Conservation (phyloP, 2,888 invertebrate genomes). For the Yponomeuta sedellus region DNA sequence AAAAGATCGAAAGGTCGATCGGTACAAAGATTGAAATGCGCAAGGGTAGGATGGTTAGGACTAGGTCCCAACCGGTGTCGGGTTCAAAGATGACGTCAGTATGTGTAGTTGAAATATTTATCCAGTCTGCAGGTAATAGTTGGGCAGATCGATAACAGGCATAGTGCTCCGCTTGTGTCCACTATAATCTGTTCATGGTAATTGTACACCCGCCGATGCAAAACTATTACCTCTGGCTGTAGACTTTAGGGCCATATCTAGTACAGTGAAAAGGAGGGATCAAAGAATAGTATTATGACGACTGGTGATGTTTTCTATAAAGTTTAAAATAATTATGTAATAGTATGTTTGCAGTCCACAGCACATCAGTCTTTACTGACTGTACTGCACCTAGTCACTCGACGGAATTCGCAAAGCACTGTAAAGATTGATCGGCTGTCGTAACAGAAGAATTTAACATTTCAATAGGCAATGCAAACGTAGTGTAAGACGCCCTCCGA, state of each 20-base stretch:
- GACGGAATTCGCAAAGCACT: too few relatives aligned
- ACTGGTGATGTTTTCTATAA: neutral
- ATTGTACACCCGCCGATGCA: too few relatives aligned
- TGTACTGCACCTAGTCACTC: too few relatives aligned
- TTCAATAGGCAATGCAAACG: too few relatives aligned
- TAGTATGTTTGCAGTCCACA: too few relatives aligned
- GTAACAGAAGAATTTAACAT: too few relatives aligned
- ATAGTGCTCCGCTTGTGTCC: too few relatives aligned
- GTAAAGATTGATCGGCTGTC: too few relatives aligned
- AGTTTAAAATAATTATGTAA: too few relatives aligned
- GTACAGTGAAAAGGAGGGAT: neutral
- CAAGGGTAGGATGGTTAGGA: constrained; percentile 34
- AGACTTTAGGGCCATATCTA: neutral
- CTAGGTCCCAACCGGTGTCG: constrained; percentile 33
- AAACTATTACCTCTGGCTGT: neutral
- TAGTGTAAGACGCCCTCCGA: too few relatives aligned
- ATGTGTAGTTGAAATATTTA: constrained; percentile 7
- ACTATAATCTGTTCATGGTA: too few relatives aligned
- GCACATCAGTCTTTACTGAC: too few relatives aligned
- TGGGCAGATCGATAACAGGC: neutral
- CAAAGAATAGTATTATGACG: neutral
- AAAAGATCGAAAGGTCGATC: constrained; percentile 32
- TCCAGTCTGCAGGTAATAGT: neutral
- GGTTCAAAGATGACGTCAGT: constrained; percentile 46
- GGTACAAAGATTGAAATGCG: constrained; percentile 29